Evolutionary conservation across 2,113 vertebrate species (phyloP).

Genomic region (Acrocephalus kingi): DNA sequence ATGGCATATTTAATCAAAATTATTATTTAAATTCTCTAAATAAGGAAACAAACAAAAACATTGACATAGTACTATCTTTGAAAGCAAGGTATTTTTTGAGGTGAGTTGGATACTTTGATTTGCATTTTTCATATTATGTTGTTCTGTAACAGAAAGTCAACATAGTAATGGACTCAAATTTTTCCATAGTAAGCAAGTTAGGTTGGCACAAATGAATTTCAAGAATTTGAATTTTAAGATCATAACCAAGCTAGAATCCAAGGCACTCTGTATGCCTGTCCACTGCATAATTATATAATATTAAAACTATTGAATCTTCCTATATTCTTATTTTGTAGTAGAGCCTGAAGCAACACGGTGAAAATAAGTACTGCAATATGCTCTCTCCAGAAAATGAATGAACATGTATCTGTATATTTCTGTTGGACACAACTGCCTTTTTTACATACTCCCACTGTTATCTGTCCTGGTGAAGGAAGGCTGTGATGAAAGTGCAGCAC

Average conservation of each 20-base stretch:
- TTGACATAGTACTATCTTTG: not conserved
- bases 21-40: not conserved
- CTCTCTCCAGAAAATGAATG: not conserved
- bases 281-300: not conserved
- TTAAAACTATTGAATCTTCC: not conserved
- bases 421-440: not conserved
- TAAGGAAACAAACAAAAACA: not conserved
- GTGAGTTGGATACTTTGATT: not conserved
- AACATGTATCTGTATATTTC: not conserved
- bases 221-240: not conserved
- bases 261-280: not conserved
- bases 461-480: not conserved
- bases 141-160: not conserved
- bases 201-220: not conserved
- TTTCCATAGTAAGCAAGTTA: not conserved
- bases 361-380: not conserved
- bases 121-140: not conserved
- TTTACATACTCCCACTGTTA: fast-evolving
- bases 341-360: not conserved
- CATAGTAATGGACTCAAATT: not conserved
- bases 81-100: fast-evolving
- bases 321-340: not conserved
- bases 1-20: not conserved
- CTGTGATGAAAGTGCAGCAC: not conserved
- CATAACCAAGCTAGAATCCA: not conserved